These are phyloP conservation scores for Tyrophagus putrescentiae DNA, from an alignment of 1,140 invertebrate species.

Conservation along the genomic window DNA sequence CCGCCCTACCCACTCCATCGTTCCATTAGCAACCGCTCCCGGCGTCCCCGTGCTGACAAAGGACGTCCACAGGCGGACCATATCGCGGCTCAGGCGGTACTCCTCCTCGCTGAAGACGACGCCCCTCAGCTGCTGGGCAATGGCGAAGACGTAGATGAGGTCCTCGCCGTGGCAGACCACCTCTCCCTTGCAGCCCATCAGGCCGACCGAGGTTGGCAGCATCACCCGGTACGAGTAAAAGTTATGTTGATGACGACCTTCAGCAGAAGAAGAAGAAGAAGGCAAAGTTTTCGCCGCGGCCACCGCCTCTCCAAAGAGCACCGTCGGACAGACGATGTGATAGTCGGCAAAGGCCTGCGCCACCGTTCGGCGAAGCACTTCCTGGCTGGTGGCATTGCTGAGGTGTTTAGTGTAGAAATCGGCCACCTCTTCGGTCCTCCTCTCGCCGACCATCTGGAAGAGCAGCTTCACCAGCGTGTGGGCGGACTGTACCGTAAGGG, in stretches of 20 bases:
- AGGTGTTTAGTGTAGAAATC: background rate
- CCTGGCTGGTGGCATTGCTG: background rate
- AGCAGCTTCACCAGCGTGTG: background rate
- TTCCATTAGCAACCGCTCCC: background rate
- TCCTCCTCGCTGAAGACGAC: constrained; percentile 22
- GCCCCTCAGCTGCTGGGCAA: constrained; percentile 17
- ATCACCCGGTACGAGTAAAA: constrained; percentile 3
- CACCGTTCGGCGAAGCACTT: background rate
- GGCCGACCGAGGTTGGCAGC: constrained; percentile 33
- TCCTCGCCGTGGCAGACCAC: constrained; percentile 91
- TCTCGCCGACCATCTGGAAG: background rate
- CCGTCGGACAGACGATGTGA: background rate
- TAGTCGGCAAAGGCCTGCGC: constrained; percentile 1
- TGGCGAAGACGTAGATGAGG: constrained; percentile 79
- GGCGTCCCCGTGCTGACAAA: constrained; percentile 23
- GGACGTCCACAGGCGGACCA: constrained; percentile 24
- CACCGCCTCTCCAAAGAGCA: background rate
- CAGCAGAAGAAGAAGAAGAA: too few species aligned
- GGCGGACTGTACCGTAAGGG: background rate
- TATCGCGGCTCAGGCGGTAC: constrained; percentile 21
- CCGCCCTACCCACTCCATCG: background rate
- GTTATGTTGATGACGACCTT: background rate
- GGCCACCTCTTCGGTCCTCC: background rate
- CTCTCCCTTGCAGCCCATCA: constrained; percentile 63
- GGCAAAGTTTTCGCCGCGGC: background rate